Conservation (phyloP, 2,113 vertebrate genomes). For the Semnopithecus entellus region DNA sequence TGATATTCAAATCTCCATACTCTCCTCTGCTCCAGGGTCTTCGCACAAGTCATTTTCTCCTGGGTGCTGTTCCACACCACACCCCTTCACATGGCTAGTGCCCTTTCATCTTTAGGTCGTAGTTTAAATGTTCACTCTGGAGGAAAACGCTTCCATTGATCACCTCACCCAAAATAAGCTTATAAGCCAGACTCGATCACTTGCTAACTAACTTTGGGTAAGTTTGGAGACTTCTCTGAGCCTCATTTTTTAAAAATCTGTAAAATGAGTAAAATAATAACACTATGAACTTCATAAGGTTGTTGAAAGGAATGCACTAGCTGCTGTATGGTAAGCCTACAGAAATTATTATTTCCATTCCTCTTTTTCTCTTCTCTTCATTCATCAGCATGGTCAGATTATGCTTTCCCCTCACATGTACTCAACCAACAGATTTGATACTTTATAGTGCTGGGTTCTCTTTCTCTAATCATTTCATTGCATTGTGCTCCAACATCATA, state of each 20-base stretch:
- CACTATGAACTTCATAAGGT: not conserved
- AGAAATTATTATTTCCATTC: not conserved
- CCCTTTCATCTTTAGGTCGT: not conserved
- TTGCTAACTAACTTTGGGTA: not conserved
- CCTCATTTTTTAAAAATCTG: not conserved
- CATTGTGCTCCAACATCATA: not conserved
- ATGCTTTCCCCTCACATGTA: not conserved
- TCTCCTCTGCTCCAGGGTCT: not conserved
- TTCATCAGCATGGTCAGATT: not conserved
- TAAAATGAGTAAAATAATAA: not conserved
- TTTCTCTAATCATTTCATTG: not conserved
- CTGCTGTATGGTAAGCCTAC: accelerated
- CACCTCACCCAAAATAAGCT: not conserved
- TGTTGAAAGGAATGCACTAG: not conserved
- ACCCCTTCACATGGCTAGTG: not conserved
- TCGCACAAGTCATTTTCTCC: not conserved
- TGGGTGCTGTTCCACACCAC: accelerated
- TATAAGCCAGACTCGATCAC: not conserved
- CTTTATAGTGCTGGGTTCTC: not conserved
- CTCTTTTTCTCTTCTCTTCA: not conserved
- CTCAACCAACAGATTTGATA: not conserved
- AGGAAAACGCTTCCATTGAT: not conserved
- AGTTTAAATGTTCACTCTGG: not conserved
- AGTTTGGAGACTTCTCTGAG: not conserved
- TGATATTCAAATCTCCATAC: not conserved